Evolutionary conservation across 2,888 invertebrate genomes (phyloP).

Genomic region (Limnephilus auricula): DNA sequence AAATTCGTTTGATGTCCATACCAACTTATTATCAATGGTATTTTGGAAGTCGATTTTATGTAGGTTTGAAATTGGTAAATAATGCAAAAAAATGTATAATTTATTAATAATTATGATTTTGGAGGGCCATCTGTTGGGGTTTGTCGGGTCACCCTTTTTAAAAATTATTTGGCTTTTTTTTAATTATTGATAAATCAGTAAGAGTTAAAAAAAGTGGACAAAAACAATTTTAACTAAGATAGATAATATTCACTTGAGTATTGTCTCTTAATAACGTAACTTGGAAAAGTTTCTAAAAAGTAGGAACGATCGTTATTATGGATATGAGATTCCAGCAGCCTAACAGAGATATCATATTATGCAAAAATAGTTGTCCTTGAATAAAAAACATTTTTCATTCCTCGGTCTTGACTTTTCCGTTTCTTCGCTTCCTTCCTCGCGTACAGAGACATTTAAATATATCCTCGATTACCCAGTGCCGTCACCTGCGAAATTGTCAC

Average conservation of each 20-base stretch:
- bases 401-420: background rate
- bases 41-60: too few species aligned
- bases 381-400: background rate
- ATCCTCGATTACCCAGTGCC: conserved; percentile 13
- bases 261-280: background rate
- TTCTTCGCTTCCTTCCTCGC: background rate
- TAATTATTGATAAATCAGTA: too few species aligned
- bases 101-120: too few species aligned
- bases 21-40: too few species aligned
- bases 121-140: too few species aligned
- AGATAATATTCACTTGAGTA: background rate
- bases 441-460: background rate
- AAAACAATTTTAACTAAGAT: too few species aligned
- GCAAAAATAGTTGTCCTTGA: background rate
- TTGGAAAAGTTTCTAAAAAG: background rate
- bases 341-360: background rate
- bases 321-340: background rate
- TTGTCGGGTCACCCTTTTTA: too few species aligned
- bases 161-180: too few species aligned
- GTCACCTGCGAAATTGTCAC: conserved; percentile 45
- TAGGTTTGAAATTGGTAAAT: too few species aligned
- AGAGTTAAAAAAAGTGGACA: too few species aligned
- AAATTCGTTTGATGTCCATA: too few species aligned
- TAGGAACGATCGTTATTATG: background rate
- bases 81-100: too few species aligned